Percentiles rank a stretch among this genome's conserved stretches.
Conservation (phyloP, 92 coral and sea anemone species). For the Epizoanthus ramosus region DNA sequence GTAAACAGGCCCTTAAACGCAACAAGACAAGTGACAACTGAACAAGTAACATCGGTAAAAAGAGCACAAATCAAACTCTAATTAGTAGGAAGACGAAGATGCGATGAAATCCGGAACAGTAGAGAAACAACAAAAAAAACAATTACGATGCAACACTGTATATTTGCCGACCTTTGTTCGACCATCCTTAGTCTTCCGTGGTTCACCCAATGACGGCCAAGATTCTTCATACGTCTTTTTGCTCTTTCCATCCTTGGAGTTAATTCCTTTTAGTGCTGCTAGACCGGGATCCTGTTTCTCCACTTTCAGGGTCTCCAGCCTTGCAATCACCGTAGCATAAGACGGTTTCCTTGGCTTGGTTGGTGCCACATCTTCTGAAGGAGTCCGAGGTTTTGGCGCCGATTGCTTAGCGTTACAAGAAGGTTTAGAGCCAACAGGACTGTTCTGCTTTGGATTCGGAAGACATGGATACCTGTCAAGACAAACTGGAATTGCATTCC, state of each 20-base stretch:
- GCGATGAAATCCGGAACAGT: too few species aligned
- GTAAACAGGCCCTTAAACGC: too few species aligned
- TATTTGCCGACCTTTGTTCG: not conserved
- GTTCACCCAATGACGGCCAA: conserved; percentile 47
- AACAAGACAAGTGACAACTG: too few species aligned
- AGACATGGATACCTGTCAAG: not conserved
- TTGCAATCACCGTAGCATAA: not conserved
- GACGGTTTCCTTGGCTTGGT: not conserved
- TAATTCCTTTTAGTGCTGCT: conserved; percentile 13
- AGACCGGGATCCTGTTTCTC: not conserved
- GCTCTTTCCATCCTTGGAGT: not conserved
- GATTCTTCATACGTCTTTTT: conserved; percentile 38
- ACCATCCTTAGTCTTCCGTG: not conserved
- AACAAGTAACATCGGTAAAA: too few species aligned
- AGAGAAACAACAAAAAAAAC: too few species aligned
- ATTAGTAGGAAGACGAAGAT: too few species aligned
- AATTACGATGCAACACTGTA: not conserved
- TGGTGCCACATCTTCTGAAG: not conserved
- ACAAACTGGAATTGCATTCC: not conserved
- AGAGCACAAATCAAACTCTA: too few species aligned
- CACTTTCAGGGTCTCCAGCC: conserved; percentile 1
- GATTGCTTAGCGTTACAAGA: not conserved
- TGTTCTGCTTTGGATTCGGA: not conserved
- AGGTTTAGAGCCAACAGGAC: not conserved
- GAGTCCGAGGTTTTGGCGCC: not conserved